Conservation (phyloP, 2,797 vertebrate genomes). For the Babyrousa celebensis region DNA sequence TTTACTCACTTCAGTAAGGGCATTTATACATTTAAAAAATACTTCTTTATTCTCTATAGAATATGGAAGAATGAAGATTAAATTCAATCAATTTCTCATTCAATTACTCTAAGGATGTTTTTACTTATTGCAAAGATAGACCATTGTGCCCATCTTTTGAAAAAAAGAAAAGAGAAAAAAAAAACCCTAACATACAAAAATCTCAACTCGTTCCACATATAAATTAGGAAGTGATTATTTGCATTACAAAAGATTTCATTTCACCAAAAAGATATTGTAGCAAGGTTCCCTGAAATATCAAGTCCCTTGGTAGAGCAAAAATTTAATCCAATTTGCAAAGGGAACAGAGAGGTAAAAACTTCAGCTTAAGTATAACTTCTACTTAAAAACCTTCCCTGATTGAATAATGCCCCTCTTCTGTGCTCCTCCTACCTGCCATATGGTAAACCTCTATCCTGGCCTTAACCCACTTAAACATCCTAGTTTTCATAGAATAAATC, state of each 20-base stretch:
- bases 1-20: slow-evolving; percentile 34
- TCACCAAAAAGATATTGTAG: slow-evolving; percentile 79
- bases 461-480: background rate
- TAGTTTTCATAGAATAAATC: background rate
- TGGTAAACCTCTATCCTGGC: background rate
- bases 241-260: slow-evolving; percentile 84
- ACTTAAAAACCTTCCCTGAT: slow-evolving; percentile 14
- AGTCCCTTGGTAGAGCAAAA: slow-evolving; percentile 75
- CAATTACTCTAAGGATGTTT: slow-evolving; percentile 83
- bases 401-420: background rate
- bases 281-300: slow-evolving; percentile 79
- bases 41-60: slow-evolving; percentile 70
- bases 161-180: slow-evolving; percentile 68
- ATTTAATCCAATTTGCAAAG: slow-evolving; percentile 81
- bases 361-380: slow-evolving; percentile 13
- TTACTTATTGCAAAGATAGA: slow-evolving; percentile 80
- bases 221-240: slow-evolving; percentile 85
- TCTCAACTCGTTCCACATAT: slow-evolving; percentile 79
- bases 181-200: slow-evolving; percentile 73
- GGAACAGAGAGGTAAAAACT: slow-evolving; percentile 34
- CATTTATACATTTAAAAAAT: slow-evolving; percentile 55
- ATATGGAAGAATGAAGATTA: slow-evolving; percentile 74
- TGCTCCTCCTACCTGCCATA: background rate
- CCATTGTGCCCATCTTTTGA: slow-evolving; percentile 73
- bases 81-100: slow-evolving; percentile 85